phyloP scores from a whole-genome alignment of 2,797 vertebrate species.

The Hybognathus amarus region DNA sequence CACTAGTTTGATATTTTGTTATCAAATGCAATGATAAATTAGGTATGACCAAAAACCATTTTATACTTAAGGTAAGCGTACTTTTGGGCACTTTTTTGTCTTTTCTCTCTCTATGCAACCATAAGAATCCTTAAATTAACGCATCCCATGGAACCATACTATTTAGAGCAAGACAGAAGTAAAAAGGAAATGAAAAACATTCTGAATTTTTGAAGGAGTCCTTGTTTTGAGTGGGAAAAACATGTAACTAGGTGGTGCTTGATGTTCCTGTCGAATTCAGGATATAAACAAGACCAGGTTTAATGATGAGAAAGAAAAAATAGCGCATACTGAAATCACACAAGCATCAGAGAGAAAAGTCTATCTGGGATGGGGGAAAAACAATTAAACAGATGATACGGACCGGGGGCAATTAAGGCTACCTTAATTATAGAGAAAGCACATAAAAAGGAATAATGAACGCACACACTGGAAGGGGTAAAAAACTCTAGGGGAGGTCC shows the following conservation, averaged over 20 bases:
- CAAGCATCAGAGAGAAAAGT: slow-evolving; percentile 30
- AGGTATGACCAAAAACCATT: not conserved
- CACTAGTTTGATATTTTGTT: not conserved
- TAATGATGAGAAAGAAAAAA: slow-evolving; percentile 40
- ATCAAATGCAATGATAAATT: not conserved
- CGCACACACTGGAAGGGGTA: not conserved
- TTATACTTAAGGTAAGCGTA: not conserved
- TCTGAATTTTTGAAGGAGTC: not conserved
- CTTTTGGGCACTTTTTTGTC: not conserved
- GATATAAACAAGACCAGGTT: slow-evolving; percentile 16
- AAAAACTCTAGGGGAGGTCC: slow-evolving; percentile 15
- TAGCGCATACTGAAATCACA: not conserved
- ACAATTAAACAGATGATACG: slow-evolving; percentile 19
- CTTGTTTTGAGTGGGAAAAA: not conserved
- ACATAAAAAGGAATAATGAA: slow-evolving; percentile 28
- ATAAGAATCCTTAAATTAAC: not conserved
- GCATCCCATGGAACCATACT: not conserved
- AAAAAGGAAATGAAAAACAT: not conserved
- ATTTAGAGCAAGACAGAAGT: not conserved
- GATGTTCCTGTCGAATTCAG: not conserved
- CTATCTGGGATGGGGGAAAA: not conserved
- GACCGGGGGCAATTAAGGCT: slow-evolving; percentile 16
- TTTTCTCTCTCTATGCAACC: not conserved
- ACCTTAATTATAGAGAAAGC: slow-evolving; percentile 28
- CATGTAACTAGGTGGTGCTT: slow-evolving; percentile 2